A percentile compares a stretch with the other conserved stretches of the same genome.
These are phyloP conservation scores for Nyctereutes procyonoides DNA, from an alignment of 2,113 vertebrate genomes.

Conservation along the genomic window DNA sequence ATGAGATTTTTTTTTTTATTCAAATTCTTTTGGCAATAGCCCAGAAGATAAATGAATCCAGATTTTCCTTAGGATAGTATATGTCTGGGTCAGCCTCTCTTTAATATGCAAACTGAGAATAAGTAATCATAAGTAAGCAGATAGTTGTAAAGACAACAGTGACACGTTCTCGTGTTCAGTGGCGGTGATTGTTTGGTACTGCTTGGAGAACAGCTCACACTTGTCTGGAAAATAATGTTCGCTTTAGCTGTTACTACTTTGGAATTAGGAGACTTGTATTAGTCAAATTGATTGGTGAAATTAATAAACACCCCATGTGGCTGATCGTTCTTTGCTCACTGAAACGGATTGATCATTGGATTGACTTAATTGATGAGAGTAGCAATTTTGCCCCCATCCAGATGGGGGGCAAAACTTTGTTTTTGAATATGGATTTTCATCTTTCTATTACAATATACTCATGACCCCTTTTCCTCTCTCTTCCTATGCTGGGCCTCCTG, in stretches of 20 bases:
- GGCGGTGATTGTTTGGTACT: not conserved
- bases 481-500: conserved; percentile 72
- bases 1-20: conserved; percentile 20
- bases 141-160: not conserved
- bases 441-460: not conserved
- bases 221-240: not conserved
- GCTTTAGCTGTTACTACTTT: not conserved
- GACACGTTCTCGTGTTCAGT: not conserved
- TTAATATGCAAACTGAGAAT: not conserved
- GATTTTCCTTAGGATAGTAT: not conserved
- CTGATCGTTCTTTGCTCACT: not conserved
- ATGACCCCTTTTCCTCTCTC: conserved; percentile 56
- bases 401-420: not conserved
- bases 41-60: not conserved
- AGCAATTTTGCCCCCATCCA: not conserved
- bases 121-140: not conserved
- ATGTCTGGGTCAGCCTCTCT: not conserved
- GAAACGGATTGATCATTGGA: not conserved
- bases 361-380: not conserved
- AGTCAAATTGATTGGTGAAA: not conserved
- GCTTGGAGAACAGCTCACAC: not conserved
- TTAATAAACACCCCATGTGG: not conserved
- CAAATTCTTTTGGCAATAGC: not conserved
- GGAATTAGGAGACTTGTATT: not conserved
- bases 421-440: not conserved